These are phyloP conservation scores for Noctua comes DNA, from an alignment of 2,888 invertebrate genomes.

Conservation along the genomic window DNA sequence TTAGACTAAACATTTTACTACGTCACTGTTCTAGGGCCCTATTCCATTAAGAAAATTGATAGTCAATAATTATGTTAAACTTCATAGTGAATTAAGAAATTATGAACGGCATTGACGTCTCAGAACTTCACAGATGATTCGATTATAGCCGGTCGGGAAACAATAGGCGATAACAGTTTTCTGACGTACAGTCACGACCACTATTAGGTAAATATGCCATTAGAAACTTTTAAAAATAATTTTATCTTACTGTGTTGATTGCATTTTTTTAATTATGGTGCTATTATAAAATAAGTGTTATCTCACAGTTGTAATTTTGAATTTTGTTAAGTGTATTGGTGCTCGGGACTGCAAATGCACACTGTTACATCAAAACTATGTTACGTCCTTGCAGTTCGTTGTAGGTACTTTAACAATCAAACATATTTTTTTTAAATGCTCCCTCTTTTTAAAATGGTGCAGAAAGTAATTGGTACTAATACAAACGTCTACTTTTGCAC, in stretches of 20 bases:
- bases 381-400: constrained; percentile 14
- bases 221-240: not conserved
- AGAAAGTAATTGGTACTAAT: not conserved
- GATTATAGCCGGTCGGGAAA: constrained; percentile 37
- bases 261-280: not conserved
- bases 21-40: constrained; percentile 11
- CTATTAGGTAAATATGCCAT: not conserved
- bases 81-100: constrained; percentile 30
- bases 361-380: constrained; percentile 35
- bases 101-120: constrained; percentile 16
- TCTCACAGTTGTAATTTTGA: not conserved
- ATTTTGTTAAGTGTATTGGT: not conserved
- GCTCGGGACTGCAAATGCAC: not conserved
- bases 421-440: not conserved
- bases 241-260: not conserved
- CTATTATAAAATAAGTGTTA: not conserved
- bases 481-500: not conserved
- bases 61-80: constrained; percentile 29
- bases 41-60: constrained; percentile 37
- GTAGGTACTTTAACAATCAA: not conserved
- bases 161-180: constrained; percentile 42
- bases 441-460: not conserved
- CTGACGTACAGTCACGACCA: constrained; percentile 32
- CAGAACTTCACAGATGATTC: constrained; percentile 23
- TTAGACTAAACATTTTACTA: constrained; percentile 71